Evolutionary conservation across 2,113 vertebrate genomes (phyloP), one percentile per base, ranked within the genome.

Genomic region (Corythornis madagascariensis): DNA sequence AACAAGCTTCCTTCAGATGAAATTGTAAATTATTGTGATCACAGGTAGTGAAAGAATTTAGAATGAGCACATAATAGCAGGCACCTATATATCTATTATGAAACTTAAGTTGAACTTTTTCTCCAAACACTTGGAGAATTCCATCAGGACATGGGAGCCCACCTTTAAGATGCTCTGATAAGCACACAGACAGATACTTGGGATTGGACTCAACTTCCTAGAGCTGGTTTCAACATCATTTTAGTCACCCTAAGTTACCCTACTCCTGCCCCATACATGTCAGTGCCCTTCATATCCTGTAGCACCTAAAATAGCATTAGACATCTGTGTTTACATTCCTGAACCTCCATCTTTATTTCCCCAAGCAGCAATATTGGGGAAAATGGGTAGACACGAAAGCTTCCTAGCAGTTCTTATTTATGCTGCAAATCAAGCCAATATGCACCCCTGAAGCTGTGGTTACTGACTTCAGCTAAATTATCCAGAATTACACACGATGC

Each of bases 181-280:
- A 81, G 38, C 38, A 74, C 24, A 50, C 6, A 24, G 24, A 8
- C 2, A 4, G 55, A 69, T 85, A 28, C 11, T 35, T 47, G 6
- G 6, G 11, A 7, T 64, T 29, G 31, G 19, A 86, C 28, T 86
- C 31, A 67, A 38, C 16, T 76, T 25, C 14, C 38, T 35, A 61
- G 5, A 29, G 3, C 5, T 43, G 19, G 10, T 5, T 67, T 71
- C 47, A 47, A 4, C 10, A 53, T 16, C 7, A 53, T 79, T 77
- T 91, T 52, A 63, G 20, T 69, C 16, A 55, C 18, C 14, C 4
- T 55, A 16, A 61, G 22, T 5, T 45, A 42, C 10, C 3, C 31
- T 43, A 29, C 6, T 17, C n/a, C 2, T 4, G 4, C 11, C 4
- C 3, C 16, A 67, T 13, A 3, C 9, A 9, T 38, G 11, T 5